Conservation (phyloP, 2,797 vertebrate genomes). For the Hirundo rustica region DNA sequence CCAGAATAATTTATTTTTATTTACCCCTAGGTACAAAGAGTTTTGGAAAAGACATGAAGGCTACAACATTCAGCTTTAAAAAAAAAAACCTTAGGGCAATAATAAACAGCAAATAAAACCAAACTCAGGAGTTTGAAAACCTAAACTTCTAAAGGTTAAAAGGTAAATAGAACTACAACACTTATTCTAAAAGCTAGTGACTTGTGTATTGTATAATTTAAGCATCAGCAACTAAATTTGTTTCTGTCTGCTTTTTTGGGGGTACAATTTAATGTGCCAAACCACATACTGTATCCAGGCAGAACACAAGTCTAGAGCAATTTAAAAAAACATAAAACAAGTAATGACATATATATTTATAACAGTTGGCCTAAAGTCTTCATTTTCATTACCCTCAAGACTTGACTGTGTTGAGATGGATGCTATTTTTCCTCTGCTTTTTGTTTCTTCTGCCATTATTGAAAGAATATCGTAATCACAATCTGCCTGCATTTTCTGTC, state of each 20-base stretch:
- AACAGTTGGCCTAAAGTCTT: not conserved
- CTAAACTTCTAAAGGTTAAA: not conserved
- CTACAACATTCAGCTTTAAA: not conserved
- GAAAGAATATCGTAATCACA: not conserved
- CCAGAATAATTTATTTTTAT: not conserved
- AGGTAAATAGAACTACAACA: not conserved
- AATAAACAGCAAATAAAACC: not conserved
- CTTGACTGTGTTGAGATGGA: not conserved
- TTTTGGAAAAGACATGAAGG: not conserved
- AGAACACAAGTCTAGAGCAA: not conserved
- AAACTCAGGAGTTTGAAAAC: not conserved
- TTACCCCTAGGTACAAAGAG: not conserved
- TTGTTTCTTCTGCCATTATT: not conserved
- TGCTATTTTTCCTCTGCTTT: not conserved
- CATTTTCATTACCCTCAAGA: not conserved
- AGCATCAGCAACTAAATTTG: not conserved
- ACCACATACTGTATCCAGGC: not conserved
- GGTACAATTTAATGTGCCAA: not conserved
- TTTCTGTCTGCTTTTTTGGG: not conserved
- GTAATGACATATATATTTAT: fast-evolving
- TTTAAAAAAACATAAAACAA: not conserved
- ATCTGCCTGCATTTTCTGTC: not conserved
- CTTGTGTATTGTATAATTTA: not conserved
- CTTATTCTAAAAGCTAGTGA: not conserved
- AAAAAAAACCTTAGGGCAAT: not conserved